Evolutionary conservation across 2,888 invertebrate genomes (phyloP).

Genomic region (Clepsis dumicolana): DNA sequence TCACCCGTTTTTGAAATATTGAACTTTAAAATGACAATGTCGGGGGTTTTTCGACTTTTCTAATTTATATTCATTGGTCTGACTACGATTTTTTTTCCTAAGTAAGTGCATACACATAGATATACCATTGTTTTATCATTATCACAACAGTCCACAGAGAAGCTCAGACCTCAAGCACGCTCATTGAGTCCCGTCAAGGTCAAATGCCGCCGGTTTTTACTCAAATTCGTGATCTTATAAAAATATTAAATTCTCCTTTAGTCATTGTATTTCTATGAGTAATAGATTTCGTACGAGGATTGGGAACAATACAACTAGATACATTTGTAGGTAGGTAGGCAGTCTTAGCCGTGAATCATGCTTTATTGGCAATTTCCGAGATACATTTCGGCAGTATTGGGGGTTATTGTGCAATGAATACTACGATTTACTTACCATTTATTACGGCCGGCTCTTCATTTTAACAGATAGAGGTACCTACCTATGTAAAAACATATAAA

Average conservation of each 20-base stretch:
- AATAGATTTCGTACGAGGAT: neutral
- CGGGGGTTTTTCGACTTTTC: too few relatives aligned
- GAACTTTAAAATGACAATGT: too few relatives aligned
- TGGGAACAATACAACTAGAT: neutral
- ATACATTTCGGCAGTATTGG: conserved; percentile 71
- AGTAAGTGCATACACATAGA: too few relatives aligned
- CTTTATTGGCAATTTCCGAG: conserved; percentile 78
- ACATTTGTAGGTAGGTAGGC: conserved; percentile 6
- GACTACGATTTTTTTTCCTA: too few relatives aligned
- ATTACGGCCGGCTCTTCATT: neutral
- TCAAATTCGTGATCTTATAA: neutral
- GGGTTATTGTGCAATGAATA: conserved; percentile 16
- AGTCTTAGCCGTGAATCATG: conserved; percentile 63
- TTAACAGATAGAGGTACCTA: neutral
- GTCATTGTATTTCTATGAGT: neutral
- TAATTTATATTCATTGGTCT: too few relatives aligned
- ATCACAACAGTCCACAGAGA: too few relatives aligned
- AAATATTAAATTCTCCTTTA: neutral
- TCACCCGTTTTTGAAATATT: too few relatives aligned
- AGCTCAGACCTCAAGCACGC: too few relatives aligned
- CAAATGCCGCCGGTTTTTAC: too few relatives aligned
- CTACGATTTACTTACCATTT: conserved; percentile 16
- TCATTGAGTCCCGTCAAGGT: too few relatives aligned
- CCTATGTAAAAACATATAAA: too few relatives aligned
- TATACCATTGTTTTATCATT: too few relatives aligned